These are phyloP conservation scores for Porites lobata DNA, from an alignment of 92 coral and sea anemone genomes.

Conservation along the genomic window DNA sequence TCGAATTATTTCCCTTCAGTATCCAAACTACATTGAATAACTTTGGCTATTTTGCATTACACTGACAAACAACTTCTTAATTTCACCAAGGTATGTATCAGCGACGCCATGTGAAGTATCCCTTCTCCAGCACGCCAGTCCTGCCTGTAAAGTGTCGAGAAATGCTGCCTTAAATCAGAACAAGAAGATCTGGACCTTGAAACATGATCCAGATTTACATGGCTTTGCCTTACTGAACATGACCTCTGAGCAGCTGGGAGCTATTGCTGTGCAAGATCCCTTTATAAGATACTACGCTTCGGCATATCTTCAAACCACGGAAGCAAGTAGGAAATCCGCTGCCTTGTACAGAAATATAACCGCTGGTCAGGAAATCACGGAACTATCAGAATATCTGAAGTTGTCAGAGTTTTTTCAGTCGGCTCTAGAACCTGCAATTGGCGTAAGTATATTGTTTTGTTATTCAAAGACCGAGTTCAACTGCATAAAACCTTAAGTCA, in stretches of 20 bases:
- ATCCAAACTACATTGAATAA: too few relatives aligned
- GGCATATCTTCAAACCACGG: background rate
- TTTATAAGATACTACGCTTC: constrained; percentile 1
- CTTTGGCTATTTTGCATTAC: too few relatives aligned
- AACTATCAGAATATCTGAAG: constrained; percentile 8
- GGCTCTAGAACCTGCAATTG: constrained; percentile 14
- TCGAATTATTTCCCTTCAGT: too few relatives aligned
- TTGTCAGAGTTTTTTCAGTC: constrained; percentile 27
- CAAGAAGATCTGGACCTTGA: constrained; percentile 1
- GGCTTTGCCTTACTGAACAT: constrained; percentile 35
- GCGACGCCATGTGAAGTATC: constrained; percentile 20
- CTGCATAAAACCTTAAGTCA: too few relatives aligned
- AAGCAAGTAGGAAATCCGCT: background rate
- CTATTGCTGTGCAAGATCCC: constrained; percentile 5
- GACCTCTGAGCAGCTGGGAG: constrained; percentile 20
- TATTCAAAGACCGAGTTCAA: background rate
- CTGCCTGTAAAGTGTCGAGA: background rate
- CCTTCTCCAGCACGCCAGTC: constrained; percentile 34
- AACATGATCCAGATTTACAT: background rate
- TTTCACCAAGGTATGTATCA: constrained; percentile 12
- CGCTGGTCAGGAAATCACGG: constrained; percentile 5
- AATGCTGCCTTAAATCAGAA: constrained; percentile 4
- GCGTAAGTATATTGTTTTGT: constrained; percentile 1
- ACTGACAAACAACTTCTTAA: background rate
- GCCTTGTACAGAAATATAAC: background rate